phyloP scores from a whole-genome alignment of 2,113 vertebrate species.

The Narcine bancroftii region DNA sequence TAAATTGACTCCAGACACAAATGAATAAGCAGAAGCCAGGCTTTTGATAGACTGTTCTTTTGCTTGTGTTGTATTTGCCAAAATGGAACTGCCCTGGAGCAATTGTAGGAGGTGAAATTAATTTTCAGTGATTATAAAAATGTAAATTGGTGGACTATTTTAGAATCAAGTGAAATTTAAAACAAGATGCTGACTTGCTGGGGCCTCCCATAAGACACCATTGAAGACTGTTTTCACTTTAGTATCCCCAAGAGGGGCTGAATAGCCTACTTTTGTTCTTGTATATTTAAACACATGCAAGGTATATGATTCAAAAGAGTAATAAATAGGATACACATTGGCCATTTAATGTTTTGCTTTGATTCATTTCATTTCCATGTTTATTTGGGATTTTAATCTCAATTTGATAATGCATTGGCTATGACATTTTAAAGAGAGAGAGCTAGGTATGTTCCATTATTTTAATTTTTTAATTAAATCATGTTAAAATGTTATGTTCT shows the following conservation, averaged over 20 bases:
- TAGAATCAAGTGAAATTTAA: not conserved
- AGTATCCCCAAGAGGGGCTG: not conserved
- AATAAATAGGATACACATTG: not conserved
- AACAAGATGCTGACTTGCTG: not conserved
- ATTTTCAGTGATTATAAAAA: not conserved
- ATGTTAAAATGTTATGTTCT: not conserved
- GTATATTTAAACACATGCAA: not conserved
- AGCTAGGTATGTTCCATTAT: not conserved
- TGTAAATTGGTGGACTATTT: not conserved
- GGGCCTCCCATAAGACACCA: not conserved
- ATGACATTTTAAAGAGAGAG: not conserved
- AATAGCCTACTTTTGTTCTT: not conserved
- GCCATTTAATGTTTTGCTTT: not conserved
- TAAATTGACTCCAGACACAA: not conserved
- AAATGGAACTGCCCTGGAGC: not conserved
- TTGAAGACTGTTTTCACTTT: not conserved
- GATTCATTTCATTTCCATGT: not conserved
- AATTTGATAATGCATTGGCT: not conserved
- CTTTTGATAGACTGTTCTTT: not conserved
- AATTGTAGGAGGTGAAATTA: not conserved
- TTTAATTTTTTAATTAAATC: constrained; percentile 1
- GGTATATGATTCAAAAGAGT: not conserved
- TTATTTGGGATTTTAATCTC: not conserved
- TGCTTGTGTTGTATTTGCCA: not conserved
- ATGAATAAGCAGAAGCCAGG: not conserved